Evolutionary conservation across 2,888 invertebrate species (phyloP), one percentile per base, ranked within the genome.

Genomic region (Scaptomyza flava): DNA sequence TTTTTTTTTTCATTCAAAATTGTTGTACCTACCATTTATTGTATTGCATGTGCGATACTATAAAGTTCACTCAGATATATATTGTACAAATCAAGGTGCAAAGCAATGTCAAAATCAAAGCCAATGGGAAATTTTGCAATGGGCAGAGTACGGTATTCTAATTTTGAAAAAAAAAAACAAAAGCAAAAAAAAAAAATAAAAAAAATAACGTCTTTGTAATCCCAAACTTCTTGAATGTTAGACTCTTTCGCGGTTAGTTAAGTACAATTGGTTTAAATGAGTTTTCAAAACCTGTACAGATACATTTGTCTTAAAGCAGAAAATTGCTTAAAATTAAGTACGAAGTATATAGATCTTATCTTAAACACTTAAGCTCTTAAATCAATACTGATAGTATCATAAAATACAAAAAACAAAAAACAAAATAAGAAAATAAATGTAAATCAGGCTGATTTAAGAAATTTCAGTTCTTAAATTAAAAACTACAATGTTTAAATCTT

Each of bases 1-100:
- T n/a, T 47, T 61, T 50, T 52, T 65, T 27, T 72, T 56, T 31
- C 67, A 72, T 67, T 67, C 53, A 52, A 46, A 48, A 62, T 77
- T 67, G 56, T 64, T 72, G 72, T 62, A 61, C 45, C 76, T 65
- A 59, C 47, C 62, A 61, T 58, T 52, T 27, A 53, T 57, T 23
- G 23, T 23, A 23, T 4, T n/a, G n/a, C n/a, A 23, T 23, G 17
- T 17, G 17, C 17, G 17, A 17, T 17, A 47, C 14, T 42, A 53
- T 41, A 41, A 57, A 54, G 48, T 48, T 34, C 31, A 20, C 31
- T 47, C 46, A 11, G 14, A 27, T 27, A 47, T 30, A 30, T 14
- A 11, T 30, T 14, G 11, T 11, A 7, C n/a, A 6, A 11, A 11
- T 4, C 23, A 30, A 27, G 11, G 11, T 11, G 4, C n/a, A 6